A percentile compares a stretch with the other conserved stretches of the same genome.
These are phyloP conservation scores for Eurytoma californica DNA, from an alignment of 2,888 invertebrate genomes.

Conservation along the genomic window DNA sequence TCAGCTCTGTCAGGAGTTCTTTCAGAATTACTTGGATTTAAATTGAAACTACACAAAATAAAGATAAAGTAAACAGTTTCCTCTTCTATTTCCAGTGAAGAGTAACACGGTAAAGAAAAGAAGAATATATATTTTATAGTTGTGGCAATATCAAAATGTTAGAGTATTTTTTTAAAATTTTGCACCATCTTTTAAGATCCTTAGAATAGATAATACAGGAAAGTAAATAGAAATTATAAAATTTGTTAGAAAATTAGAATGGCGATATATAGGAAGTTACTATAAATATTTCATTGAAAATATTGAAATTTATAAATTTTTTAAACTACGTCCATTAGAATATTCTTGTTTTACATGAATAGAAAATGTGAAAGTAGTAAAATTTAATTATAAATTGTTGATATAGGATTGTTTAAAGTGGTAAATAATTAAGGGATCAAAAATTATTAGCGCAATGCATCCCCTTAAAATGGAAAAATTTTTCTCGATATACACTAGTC, in stretches of 20 bases:
- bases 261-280: background rate
- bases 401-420: slow-evolving; percentile 1
- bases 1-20: slow-evolving; percentile 96
- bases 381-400: slow-evolving; percentile 8
- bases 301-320: background rate
- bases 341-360: slow-evolving; percentile 19
- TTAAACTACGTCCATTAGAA: background rate
- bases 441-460: background rate
- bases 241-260: background rate
- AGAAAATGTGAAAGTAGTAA: background rate
- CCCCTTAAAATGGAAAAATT: background rate
- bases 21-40: slow-evolving; percentile 97
- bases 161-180: slow-evolving; percentile 36
- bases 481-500: slow-evolving; percentile 3
- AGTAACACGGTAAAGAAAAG: background rate
- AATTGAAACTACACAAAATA: slow-evolving; percentile 96
- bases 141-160: background rate
- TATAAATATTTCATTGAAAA: background rate
- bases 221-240: background rate
- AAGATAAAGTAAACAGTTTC: slow-evolving; percentile 84
- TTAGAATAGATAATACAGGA: background rate
- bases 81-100: background rate
- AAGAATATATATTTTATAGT: background rate
- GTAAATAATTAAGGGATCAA: background rate
- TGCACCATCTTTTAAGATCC: slow-evolving; percentile 5